These are phyloP conservation scores for Carapus acus DNA, from an alignment of 2,797 vertebrate genomes.

Conservation along the genomic window DNA sequence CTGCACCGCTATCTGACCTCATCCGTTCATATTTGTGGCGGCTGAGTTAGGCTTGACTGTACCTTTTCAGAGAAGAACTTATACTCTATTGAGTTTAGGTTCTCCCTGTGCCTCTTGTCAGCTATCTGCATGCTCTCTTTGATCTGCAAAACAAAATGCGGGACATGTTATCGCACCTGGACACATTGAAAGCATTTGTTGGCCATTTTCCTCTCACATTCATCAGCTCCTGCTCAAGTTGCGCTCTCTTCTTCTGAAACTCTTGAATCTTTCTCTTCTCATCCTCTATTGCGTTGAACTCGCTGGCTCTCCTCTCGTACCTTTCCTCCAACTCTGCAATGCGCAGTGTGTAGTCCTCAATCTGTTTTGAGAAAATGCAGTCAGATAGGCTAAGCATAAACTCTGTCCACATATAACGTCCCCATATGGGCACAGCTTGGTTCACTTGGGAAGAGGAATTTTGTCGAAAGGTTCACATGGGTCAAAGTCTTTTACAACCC, in stretches of 20 bases:
- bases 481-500: constrained; percentile 42
- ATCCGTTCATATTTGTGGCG: too few species aligned
- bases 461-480: constrained; percentile 46
- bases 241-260: constrained; percentile 71
- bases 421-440: constrained; percentile 40
- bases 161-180: background rate
- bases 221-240: constrained; percentile 80
- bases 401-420: constrained; percentile 21
- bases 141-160: constrained; percentile 60
- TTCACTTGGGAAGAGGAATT: constrained; percentile 35
- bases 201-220: constrained; percentile 58
- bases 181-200: background rate
- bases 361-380: too few species aligned
- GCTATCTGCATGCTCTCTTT: constrained; percentile 70
- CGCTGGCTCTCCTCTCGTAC: constrained; percentile 70
- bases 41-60: too few species aligned
- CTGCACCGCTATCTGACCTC: background rate
- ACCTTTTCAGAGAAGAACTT: constrained; percentile 84
- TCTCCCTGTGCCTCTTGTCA: constrained; percentile 73
- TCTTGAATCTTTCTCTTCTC: constrained; percentile 74
- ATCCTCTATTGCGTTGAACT: constrained; percentile 75
- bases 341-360: constrained; percentile 61
- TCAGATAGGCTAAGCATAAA: too few species aligned
- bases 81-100: constrained; percentile 70
- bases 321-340: constrained; percentile 74